Percentiles rank a stretch among this genome's conserved stretches.
phyloP scores from a whole-genome alignment of 2,888 invertebrate genomes.

The Euproctis similis region DNA sequence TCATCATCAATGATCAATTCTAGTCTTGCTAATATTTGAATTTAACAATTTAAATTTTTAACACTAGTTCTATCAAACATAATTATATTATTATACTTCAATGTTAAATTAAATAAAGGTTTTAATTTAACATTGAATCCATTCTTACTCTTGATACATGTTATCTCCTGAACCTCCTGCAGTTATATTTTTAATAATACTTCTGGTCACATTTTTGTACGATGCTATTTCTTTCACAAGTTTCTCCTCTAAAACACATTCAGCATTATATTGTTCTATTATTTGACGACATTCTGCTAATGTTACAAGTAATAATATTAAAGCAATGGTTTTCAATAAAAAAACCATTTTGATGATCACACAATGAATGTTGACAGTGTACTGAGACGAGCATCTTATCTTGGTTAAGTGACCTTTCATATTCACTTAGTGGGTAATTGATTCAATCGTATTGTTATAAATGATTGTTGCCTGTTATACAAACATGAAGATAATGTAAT shows the following conservation, averaged over 20 bases:
- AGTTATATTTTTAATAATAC: constrained; percentile 61
- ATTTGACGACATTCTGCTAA: too few species aligned
- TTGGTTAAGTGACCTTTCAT: constrained; percentile 11
- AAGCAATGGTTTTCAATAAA: constrained; percentile 10
- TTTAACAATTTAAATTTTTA: too few species aligned
- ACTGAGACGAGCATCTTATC: constrained; percentile 13
- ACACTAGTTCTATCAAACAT: too few species aligned
- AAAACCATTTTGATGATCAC: constrained; percentile 12
- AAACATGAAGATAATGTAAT: too few species aligned
- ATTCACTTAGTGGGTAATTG: not conserved
- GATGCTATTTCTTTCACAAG: constrained; percentile 70
- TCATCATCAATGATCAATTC: too few species aligned
- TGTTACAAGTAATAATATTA: constrained; percentile 9
- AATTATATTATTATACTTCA: too few species aligned
- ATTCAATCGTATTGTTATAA: constrained; percentile 4
- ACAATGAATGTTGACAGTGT: constrained; percentile 1
- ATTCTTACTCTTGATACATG: constrained; percentile 64
- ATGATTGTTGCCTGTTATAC: too few species aligned
- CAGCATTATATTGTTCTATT: constrained; percentile 24
- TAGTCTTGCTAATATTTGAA: too few species aligned
- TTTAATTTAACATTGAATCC: too few species aligned
- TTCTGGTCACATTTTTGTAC: constrained; percentile 61
- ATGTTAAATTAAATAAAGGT: too few species aligned
- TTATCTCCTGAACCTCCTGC: constrained; percentile 55
- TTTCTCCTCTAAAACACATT: constrained; percentile 26